phyloP scores from a whole-genome alignment of 2,888 invertebrate species.

The Metalampra italica region DNA sequence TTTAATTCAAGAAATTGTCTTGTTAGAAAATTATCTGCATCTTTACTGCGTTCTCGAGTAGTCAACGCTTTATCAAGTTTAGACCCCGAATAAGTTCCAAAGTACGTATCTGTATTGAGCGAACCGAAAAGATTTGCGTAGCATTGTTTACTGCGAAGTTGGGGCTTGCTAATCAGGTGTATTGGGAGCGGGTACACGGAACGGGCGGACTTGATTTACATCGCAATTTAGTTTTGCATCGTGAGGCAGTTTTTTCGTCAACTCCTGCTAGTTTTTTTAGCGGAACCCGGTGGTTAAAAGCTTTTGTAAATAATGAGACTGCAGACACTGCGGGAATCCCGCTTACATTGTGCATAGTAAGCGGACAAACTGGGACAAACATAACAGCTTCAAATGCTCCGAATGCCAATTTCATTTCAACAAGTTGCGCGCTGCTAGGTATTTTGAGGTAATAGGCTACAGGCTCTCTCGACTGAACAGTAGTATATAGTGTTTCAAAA shows the following conservation, averaged over 20 bases:
- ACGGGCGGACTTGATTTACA: slow-evolving; percentile 67
- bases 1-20: no score
- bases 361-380: no score
- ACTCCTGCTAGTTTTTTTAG: slow-evolving; percentile 31
- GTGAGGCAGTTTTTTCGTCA: slow-evolving; percentile 45
- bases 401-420: no score
- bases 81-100: not conserved
- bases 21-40: no score
- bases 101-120: not conserved
- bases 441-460: no score
- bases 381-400: no score
- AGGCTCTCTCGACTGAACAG: no score
- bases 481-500: no score
- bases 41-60: not conserved
- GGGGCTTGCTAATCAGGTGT: slow-evolving; percentile 49
- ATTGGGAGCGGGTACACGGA: slow-evolving; percentile 50
- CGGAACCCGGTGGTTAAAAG: slow-evolving; percentile 22
- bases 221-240: slow-evolving; percentile 64
- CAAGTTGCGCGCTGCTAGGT: no score
- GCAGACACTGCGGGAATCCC: not conserved
- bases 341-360: no score
- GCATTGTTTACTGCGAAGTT: slow-evolving; percentile 4
- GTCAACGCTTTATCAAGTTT: not conserved
- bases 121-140: not conserved
- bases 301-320: slow-evolving; percentile 23